phyloP scores from a whole-genome alignment of 2,113 vertebrate genomes.

The Zootoca vivipara region DNA sequence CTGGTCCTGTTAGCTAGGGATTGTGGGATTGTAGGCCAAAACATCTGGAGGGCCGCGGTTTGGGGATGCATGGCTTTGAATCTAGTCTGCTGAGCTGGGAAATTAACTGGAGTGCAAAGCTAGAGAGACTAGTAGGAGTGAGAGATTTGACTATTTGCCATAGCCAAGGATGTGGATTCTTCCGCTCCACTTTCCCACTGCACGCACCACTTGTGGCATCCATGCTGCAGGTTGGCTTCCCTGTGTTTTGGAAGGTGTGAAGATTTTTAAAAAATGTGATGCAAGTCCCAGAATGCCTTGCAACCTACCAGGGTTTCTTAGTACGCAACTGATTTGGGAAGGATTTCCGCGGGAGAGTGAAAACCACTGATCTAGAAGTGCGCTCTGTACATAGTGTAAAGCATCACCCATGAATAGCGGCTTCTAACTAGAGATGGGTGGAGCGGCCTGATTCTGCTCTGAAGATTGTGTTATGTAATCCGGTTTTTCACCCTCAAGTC shows the following conservation, averaged over 20 bases:
- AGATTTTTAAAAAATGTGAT: too few relatives aligned
- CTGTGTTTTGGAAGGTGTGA: neutral
- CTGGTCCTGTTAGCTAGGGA: too few relatives aligned
- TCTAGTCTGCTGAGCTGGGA: neutral
- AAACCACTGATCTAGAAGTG: neutral
- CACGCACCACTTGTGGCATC: neutral
- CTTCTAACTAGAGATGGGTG: neutral
- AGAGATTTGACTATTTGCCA: neutral
- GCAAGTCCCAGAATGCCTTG: too few relatives aligned
- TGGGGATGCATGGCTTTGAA: neutral
- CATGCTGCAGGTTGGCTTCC: neutral
- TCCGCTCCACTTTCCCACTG: neutral
- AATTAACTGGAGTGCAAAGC: neutral
- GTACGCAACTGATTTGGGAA: too few relatives aligned
- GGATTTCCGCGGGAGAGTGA: too few relatives aligned
- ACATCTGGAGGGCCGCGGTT: too few relatives aligned
- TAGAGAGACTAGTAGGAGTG: too few relatives aligned
- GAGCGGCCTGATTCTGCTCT: neutral
- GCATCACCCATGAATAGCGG: neutral
- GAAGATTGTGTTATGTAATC: neutral
- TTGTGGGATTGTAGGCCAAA: too few relatives aligned
- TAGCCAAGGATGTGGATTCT: neutral
- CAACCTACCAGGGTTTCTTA: too few relatives aligned
- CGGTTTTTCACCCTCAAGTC: neutral
- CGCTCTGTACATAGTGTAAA: neutral